Evolutionary conservation across 2,888 invertebrate species (phyloP), one percentile per base, ranked within the genome.

Genomic region (Ectemnius cavifrons): DNA sequence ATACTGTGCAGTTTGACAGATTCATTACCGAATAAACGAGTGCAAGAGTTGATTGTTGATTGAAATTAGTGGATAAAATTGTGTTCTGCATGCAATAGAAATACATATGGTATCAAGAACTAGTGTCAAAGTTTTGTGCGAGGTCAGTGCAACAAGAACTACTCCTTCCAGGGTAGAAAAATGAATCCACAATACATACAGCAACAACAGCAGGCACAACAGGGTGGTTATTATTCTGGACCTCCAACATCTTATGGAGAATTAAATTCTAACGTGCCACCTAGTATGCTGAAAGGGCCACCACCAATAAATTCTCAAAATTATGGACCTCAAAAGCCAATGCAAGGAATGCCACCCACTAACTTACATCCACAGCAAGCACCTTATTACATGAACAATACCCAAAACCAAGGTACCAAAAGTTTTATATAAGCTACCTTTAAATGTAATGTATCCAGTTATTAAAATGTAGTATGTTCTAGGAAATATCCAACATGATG

Each of bases 151-250:
- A 37, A 6, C 11, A 37, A 4, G 11, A 4, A 11, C 37, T 6
- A 37, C 37, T 37, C 37, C 5, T 78, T 82, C 63, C 74, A 85
- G 84, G 77, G 72, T 83, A 78, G 84, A 37, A 88, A 75, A 71
- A 93, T 93, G 93, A 92, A 93, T 91, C 92, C 92, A 46, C 92
- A 92, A 77, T 92, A 92, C 80, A 88, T 92, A 85, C 91, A 88
- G 65, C 88, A 88, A 52, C 83, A 81, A 70, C 78, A 67, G 68
- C 87, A 88, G 49, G 82, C 75, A 71, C 85, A 71, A 73, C 86
- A 72, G 65, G 78, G 82, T 63, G 74, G 80, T 20, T 84, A 85
- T 73, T 83, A 82, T 58, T 73, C 80, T 67, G 83, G 84, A 59
- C 77, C 82, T 64, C 77, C 82, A 63, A 79, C 73, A 27, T 75